A percentile compares a stretch with the other conserved stretches of the same genome.
phyloP scores from a whole-genome alignment of 2,888 invertebrate genomes.

The Ischnus inquisitorius region DNA sequence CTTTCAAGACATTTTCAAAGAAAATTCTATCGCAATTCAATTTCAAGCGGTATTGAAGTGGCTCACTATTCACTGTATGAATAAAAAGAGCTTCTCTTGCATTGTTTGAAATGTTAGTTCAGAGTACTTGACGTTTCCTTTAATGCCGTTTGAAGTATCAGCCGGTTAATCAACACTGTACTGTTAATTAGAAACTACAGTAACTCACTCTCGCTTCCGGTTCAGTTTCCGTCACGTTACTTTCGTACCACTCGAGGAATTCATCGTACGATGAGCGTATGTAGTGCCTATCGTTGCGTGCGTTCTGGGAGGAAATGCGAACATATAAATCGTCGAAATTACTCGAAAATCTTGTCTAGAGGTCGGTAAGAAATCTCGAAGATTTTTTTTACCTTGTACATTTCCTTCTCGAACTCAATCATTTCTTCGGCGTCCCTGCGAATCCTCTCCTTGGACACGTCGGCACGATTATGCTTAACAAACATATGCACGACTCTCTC shows the following conservation, averaged over 20 bases:
- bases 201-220: conserved; percentile 36
- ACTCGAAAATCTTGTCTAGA: background rate
- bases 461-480: conserved; percentile 64
- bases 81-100: no score
- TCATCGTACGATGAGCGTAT: background rate
- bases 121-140: no score
- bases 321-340: background rate
- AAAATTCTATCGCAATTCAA: no score
- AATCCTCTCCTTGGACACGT: conserved; percentile 65
- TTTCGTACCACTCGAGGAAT: conserved; percentile 52
- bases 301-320: background rate
- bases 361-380: background rate
- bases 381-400: conserved; percentile 50
- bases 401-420: conserved; percentile 70
- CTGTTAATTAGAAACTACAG: no score
- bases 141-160: no score
- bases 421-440: conserved; percentile 70
- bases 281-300: background rate
- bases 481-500: conserved; percentile 63
- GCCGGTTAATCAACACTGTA: no score
- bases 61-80: no score
- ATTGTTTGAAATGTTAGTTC: no score
- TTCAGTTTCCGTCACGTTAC: conserved; percentile 26
- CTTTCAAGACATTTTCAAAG: no score
- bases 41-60: no score